These are phyloP conservation scores for Elgonia sp. DNA, from an alignment of 2,888 invertebrate genomes.

Conservation along the genomic window DNA sequence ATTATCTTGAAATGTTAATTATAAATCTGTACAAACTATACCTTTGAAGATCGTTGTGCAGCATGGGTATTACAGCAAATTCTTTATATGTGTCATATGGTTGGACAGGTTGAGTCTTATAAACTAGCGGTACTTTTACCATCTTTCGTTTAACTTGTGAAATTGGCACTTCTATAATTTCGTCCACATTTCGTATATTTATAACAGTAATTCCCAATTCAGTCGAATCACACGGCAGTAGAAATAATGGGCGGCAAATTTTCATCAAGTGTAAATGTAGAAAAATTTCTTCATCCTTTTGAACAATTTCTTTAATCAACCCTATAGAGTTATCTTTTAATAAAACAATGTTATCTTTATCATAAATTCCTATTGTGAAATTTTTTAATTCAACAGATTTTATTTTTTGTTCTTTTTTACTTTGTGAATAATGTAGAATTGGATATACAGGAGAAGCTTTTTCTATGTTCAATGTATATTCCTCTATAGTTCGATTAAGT, in stretches of 20 bases:
- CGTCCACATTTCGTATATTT: not conserved
- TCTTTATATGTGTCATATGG: not conserved
- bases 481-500: conserved; percentile 22
- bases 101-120: not conserved
- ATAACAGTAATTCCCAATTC: conserved; percentile 22
- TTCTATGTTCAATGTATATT: conserved; percentile 10
- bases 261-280: conserved; percentile 9
- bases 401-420: conserved; percentile 10
- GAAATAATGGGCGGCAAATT: conserved; percentile 14
- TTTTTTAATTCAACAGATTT: not conserved
- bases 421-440: conserved; percentile 5
- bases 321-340: conserved; percentile 14
- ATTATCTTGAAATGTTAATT: no score
- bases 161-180: not conserved
- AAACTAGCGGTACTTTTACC: conserved; percentile 8
- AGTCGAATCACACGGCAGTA: conserved; percentile 18
- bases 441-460: no score
- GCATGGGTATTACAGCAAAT: conserved; percentile 19
- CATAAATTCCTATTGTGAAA: not conserved
- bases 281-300: not conserved
- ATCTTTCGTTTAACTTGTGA: conserved; percentile 27
- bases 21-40: no score
- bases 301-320: conserved; percentile 7
- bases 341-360: conserved; percentile 10
- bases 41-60: conserved; percentile 8